phyloP scores from a whole-genome alignment of 2,888 invertebrate genomes.

The Hemithea aestivaria region DNA sequence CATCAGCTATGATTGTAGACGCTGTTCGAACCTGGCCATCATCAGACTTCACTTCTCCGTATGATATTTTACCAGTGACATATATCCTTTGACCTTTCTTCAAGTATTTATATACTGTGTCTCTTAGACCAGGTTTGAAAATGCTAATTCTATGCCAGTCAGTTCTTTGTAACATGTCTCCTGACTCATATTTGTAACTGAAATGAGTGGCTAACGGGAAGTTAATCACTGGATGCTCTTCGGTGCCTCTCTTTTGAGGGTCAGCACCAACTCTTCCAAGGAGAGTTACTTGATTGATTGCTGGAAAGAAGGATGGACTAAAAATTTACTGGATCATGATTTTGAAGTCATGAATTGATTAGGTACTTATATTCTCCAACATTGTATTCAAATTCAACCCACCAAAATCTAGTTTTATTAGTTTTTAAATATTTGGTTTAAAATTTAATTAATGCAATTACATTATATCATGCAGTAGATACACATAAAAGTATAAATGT shows the following conservation, averaged over 20 bases:
- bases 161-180: conserved; percentile 90
- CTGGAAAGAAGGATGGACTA: conserved; percentile 39
- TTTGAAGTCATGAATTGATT: too few species aligned
- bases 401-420: too few species aligned
- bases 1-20: conserved; percentile 92
- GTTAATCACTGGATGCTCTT: conserved; percentile 90
- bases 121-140: conserved; percentile 90
- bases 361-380: too few species aligned
- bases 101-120: conserved; percentile 87
- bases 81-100: conserved; percentile 92
- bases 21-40: conserved; percentile 84
- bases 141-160: conserved; percentile 95
- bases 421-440: too few species aligned
- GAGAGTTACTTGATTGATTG: conserved; percentile 90
- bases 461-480: too few species aligned
- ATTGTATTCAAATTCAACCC: too few species aligned
- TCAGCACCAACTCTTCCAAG: conserved; percentile 93
- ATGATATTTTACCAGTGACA: conserved; percentile 89
- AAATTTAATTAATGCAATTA: too few species aligned
- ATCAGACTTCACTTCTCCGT: conserved; percentile 90
- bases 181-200: conserved; percentile 88
- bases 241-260: conserved; percentile 90
- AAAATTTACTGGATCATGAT: too few species aligned
- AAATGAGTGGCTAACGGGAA: conserved; percentile 95
- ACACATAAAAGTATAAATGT: too few species aligned